Conservation (phyloP, 2,113 vertebrate species). For the Neopipo cinnamomea region DNA sequence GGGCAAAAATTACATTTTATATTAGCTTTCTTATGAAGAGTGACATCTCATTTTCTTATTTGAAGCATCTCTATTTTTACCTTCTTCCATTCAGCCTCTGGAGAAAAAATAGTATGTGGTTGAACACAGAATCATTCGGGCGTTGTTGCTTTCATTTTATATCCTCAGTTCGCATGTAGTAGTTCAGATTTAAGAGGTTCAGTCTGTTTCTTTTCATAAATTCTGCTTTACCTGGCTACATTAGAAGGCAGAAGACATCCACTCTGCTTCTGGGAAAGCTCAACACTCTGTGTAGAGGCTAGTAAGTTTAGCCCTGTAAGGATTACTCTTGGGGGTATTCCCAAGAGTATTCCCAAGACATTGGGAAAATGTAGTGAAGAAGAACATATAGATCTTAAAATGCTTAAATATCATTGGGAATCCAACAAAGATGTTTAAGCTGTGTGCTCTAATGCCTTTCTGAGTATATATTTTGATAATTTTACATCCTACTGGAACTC, state of each 20-base stretch:
- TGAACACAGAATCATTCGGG: background rate
- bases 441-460: background rate
- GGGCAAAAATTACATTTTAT: slow-evolving; percentile 10
- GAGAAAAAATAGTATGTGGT: slow-evolving; percentile 5
- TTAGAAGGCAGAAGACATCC: background rate
- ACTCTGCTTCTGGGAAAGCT: background rate
- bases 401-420: background rate
- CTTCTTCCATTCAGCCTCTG: background rate
- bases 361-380: background rate
- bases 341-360: too few species aligned
- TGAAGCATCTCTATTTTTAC: slow-evolving; percentile 2
- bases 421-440: background rate
- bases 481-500: background rate
- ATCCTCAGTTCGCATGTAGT: background rate
- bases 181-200: slow-evolving; percentile 4
- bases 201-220: background rate
- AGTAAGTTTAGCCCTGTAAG: background rate
- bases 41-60: slow-evolving; percentile 29
- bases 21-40: background rate
- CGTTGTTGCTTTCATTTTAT: background rate
- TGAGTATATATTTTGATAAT: background rate
- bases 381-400: background rate
- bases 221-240: background rate
- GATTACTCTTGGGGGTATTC: background rate
- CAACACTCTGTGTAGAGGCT: background rate